Base-by-base conservation (phyloP, 2,888 invertebrate genomes). In the Dasypogon diadema region DNA sequence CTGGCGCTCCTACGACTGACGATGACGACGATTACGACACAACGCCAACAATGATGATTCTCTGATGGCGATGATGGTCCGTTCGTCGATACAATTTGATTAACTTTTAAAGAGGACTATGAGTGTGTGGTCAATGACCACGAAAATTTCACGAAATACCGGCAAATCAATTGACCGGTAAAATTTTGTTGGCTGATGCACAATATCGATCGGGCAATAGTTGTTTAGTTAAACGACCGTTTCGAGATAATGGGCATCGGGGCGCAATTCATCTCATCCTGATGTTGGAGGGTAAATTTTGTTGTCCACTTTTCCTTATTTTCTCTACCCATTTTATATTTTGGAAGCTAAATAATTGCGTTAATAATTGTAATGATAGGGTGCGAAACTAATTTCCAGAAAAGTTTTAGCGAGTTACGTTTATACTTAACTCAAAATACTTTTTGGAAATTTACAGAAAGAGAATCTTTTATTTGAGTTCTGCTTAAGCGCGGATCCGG, bases 151-250 rank as follows among this genome's bases (percentile, higher is more conserved):
- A 65, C 65, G 24, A 48, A 48, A 65, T 24, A 21, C 65, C 42
- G 21, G 65, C 65, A 48, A 65, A 65, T 65, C 65, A 65, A 65
- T 65, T 65, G 46, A 65, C 42, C 42, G 65, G 65, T 42, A 42
- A 42, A 42, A 42, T 42, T 42, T 42, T 12, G 42, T 42, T 42
- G 42, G n/a, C 12, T 42, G 42, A 6, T 42, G 42, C 42, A 42
- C 8, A 42, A 42, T 42, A 42, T 42, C n/a, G 42, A 42, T 42
- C 42, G 8, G n/a, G 8, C 42, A 42, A 42, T 12, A 12, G 5
- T 42, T 6, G 42, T 42, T 42, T 42, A 12, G n/a, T 42, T 42
- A 42, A 42, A 16, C 18, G 18, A 60, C 16, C 34, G 16, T 34
- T 60, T 60, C 6, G 30, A 56, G 12, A n/a, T 21, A 14, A 54